These are phyloP conservation scores for Homarus americanus DNA, from an alignment of 1,140 invertebrate species.

Conservation along the genomic window DNA sequence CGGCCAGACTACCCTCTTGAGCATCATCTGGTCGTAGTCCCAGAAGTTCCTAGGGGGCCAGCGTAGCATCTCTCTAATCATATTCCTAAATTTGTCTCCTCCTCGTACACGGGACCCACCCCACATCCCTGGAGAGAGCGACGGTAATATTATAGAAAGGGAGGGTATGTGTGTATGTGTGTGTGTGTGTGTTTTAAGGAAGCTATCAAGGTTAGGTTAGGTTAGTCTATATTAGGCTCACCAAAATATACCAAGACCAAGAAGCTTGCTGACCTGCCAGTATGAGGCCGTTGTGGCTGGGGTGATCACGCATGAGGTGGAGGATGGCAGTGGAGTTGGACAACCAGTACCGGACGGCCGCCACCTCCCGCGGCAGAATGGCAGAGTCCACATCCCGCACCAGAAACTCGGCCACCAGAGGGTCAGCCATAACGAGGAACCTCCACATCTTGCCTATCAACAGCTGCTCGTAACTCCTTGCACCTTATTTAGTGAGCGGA, in stretches of 20 bases:
- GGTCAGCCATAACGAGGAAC: conserved; percentile 76
- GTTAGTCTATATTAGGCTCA: background rate
- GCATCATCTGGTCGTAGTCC: conserved; percentile 71
- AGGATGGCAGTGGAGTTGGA: conserved; percentile 74
- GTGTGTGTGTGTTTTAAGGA: background rate
- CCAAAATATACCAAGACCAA: too few relatives aligned
- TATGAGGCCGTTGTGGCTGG: conserved; percentile 73
- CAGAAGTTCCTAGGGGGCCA: conserved; percentile 68
- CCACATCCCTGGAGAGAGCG: conserved; percentile 51
- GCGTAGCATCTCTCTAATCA: conserved; percentile 54
- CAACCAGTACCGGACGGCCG: conserved; percentile 76
- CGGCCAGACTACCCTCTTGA: conserved; percentile 72
- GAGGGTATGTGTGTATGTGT: too few relatives aligned
- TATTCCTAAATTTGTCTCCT: conserved; percentile 1
- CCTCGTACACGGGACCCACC: conserved; percentile 54
- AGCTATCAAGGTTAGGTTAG: background rate
- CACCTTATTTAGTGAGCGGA: too few relatives aligned
- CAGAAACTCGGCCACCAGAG: conserved; percentile 76
- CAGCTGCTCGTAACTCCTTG: conserved; percentile 26
- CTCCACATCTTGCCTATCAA: conserved; percentile 75
- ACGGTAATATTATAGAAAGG: too few relatives aligned
- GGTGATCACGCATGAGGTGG: conserved; percentile 77
- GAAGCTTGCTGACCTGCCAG: conserved; percentile 57
- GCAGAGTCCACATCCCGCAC: conserved; percentile 76
- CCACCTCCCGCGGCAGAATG: conserved; percentile 75